Conservation (phyloP, 1,140 invertebrate species). For the Drosophila nigromelanica region DNA sequence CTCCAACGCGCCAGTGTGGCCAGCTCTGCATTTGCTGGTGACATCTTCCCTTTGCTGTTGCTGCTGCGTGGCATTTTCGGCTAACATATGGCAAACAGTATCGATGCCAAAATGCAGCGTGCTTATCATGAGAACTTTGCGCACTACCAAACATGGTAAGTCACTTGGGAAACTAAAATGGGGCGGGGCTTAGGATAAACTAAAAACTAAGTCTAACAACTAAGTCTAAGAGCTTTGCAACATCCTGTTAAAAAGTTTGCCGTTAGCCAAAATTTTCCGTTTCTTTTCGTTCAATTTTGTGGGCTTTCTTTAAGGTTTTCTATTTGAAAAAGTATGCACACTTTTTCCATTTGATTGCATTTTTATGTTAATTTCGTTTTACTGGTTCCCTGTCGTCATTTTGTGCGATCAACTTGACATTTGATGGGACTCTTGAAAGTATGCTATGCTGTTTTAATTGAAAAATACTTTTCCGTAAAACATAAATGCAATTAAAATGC, state of each 20-base stretch:
- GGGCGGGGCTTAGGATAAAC: neutral
- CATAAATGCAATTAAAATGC: conserved; percentile 34
- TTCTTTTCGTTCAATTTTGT: neutral
- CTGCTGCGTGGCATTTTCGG: conserved; percentile 39
- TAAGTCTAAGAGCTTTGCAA: conserved; percentile 24
- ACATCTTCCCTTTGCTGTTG: conserved; percentile 25
- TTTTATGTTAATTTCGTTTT: conserved; percentile 34
- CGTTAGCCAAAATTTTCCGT: neutral
- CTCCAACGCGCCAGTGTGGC: conserved; percentile 21
- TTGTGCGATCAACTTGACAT: conserved; percentile 25
- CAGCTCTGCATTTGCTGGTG: conserved; percentile 19
- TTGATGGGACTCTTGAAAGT: neutral
- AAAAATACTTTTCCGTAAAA: conserved; percentile 3
- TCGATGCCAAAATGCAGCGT: conserved; percentile 64
- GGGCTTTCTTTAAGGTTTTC: neutral
- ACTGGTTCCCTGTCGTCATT: conserved; percentile 11
- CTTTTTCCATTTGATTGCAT: conserved; percentile 26
- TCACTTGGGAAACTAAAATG: conserved; percentile 19
- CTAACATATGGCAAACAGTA: conserved; percentile 67
- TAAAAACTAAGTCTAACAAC: neutral
- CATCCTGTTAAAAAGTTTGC: conserved; percentile 29
- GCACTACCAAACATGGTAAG: conserved; percentile 39
- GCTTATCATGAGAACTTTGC: conserved; percentile 41
- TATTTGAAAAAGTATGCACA: conserved; percentile 24
- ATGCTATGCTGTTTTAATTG: conserved; percentile 12